A percentile compares a stretch with the other conserved stretches of the same genome.
phyloP scores from a whole-genome alignment of 2,888 invertebrate species.

The Hypomecis punctinalis region DNA sequence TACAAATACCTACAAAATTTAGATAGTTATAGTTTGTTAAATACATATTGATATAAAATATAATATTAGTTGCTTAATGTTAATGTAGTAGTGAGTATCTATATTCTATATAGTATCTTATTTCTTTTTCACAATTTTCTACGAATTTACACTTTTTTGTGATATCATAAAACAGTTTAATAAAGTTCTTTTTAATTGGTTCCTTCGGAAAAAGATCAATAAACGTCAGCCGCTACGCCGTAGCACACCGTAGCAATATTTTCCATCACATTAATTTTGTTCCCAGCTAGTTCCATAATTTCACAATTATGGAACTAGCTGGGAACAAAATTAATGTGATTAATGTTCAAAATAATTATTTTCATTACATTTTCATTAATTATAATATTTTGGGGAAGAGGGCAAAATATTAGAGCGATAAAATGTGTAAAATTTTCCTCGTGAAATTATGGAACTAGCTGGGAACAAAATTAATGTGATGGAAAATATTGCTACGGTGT shows the following conservation, averaged over 20 bases:
- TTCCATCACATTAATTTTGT: constrained; percentile 4
- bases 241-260: constrained; percentile 26
- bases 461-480: constrained; percentile 4
- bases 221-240: constrained; percentile 24
- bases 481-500: constrained; percentile 18
- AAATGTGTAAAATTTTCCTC: constrained; percentile 20
- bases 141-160: constrained; percentile 7
- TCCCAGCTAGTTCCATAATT: constrained; percentile 9
- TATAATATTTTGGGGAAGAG: constrained; percentile 24
- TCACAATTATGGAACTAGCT: constrained; percentile 13
- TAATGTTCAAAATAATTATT: too few species aligned
- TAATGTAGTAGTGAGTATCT: too few species aligned
- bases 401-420: constrained; percentile 17
- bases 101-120: too few species aligned
- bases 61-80: too few species aligned
- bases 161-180: constrained; percentile 14
- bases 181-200: constrained; percentile 28
- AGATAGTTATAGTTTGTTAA: too few species aligned
- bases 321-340: constrained; percentile 3
- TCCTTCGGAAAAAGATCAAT: constrained; percentile 21
- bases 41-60: too few species aligned
- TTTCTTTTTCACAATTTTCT: neutral
- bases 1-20: too few species aligned
- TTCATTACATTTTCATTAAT: constrained; percentile 27
- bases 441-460: constrained; percentile 13